Evolutionary conservation across 2,113 vertebrate species (phyloP).

Genomic region (Colaptes auratus): DNA sequence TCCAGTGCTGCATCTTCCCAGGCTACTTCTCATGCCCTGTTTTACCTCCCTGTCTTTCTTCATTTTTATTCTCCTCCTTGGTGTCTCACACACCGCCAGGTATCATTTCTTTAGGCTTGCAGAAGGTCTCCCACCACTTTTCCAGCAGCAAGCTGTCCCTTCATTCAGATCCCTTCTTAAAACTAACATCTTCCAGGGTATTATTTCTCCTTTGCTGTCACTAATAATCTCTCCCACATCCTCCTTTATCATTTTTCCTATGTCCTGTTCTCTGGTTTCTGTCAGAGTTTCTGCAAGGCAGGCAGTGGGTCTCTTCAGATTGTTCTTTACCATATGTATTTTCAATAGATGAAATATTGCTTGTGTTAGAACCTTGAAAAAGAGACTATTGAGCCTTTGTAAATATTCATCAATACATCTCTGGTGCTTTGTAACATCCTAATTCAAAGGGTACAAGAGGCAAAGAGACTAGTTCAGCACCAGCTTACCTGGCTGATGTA

Average conservation of each 20-base stretch:
- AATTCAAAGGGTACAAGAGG: neutral
- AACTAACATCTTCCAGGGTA: neutral
- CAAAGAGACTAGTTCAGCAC: neutral
- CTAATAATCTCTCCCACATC: neutral
- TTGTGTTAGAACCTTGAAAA: neutral
- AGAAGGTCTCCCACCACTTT: neutral
- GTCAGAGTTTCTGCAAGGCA: neutral
- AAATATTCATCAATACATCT: neutral
- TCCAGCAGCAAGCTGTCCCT: neutral
- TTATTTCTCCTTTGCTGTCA: conserved; percentile 8
- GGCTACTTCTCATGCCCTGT: neutral
- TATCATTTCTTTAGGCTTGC: neutral
- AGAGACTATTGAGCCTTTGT: neutral
- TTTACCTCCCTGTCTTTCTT: neutral
- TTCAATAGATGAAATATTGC: neutral
- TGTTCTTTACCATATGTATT: neutral
- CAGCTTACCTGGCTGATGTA: neutral
- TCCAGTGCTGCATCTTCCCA: neutral
- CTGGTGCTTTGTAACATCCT: neutral
- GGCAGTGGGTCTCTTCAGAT: neutral
- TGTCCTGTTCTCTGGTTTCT: conserved; percentile 8
- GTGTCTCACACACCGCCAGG: neutral
- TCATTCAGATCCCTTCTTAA: neutral
- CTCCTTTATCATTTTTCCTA: neutral
- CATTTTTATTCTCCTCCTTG: neutral